Conservation (phyloP, 2,797 vertebrate species). For the Gymnopithys bicolor region DNA sequence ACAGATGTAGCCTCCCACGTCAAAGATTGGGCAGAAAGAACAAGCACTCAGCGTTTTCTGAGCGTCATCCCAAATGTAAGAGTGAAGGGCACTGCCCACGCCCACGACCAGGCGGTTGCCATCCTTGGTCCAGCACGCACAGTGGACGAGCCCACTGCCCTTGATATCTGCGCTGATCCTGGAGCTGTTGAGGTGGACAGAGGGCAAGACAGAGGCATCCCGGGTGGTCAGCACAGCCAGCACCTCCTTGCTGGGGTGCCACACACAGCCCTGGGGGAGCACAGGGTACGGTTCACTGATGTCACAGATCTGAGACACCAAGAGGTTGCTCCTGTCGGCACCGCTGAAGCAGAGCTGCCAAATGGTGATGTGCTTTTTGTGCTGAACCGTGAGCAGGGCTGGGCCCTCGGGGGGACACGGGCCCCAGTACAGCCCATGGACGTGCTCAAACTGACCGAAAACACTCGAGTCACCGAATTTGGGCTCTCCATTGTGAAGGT, state of each 20-base stretch:
- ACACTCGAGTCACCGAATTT: constrained; percentile 89
- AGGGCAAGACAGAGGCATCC: constrained; percentile 85
- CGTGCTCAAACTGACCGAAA: constrained; percentile 92
- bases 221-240: constrained; percentile 87
- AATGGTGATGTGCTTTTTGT: constrained; percentile 89
- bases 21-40: constrained; percentile 88
- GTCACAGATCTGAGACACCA: constrained; percentile 90
- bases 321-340: constrained; percentile 84
- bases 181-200: constrained; percentile 81
- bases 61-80: constrained; percentile 90
- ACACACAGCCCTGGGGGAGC: constrained; percentile 93
- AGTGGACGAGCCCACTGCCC: constrained; percentile 84
- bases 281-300: constrained; percentile 87
- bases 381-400: constrained; percentile 89
- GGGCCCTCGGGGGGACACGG: constrained; percentile 79
- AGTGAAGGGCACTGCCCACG: constrained; percentile 87
- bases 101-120: constrained; percentile 92
- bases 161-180: constrained; percentile 84
- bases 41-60: constrained; percentile 87
- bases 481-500: constrained; percentile 79
- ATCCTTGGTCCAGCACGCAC: constrained; percentile 94
- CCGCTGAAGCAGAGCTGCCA: constrained; percentile 89
- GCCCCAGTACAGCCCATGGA: constrained; percentile 92
- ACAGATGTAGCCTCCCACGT: constrained; percentile 87
- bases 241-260: constrained; percentile 90